Conservation (phyloP, 2,113 vertebrate species). For the Mus spicilegus region DNA sequence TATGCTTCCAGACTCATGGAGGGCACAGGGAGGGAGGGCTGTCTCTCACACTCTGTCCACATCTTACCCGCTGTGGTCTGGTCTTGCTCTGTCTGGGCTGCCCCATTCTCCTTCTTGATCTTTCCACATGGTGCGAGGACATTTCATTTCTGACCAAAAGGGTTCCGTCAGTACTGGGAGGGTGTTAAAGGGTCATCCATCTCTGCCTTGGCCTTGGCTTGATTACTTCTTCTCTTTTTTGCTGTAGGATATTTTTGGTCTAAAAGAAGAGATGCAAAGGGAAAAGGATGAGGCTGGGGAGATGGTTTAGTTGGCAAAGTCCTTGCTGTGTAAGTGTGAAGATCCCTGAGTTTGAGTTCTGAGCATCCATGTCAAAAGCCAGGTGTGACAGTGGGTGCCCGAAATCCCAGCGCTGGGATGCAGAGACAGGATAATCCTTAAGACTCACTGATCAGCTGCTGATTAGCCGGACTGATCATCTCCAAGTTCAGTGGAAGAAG, state of each 20-base stretch:
- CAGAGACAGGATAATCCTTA: neutral
- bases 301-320: neutral
- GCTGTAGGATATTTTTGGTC: neutral
- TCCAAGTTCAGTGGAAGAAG: neutral
- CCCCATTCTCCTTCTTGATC: neutral
- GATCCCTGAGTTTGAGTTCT: too few species aligned
- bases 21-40: neutral
- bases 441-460: neutral
- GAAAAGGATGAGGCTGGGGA: neutral
- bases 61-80: neutral
- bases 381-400: neutral
- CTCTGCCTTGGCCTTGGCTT: neutral
- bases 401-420: neutral
- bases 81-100: neutral
- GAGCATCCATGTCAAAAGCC: neutral
- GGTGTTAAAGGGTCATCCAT: neutral
- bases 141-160: slow-evolving; percentile 50
- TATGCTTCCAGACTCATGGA: neutral
- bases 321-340: neutral
- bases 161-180: neutral
- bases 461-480: neutral
- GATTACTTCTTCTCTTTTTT: slow-evolving; percentile 57
- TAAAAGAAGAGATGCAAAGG: slow-evolving; percentile 59
- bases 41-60: neutral
- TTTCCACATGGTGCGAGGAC: neutral